phyloP scores from a whole-genome alignment of 2,797 vertebrate species.

The Tragopan temminckii region DNA sequence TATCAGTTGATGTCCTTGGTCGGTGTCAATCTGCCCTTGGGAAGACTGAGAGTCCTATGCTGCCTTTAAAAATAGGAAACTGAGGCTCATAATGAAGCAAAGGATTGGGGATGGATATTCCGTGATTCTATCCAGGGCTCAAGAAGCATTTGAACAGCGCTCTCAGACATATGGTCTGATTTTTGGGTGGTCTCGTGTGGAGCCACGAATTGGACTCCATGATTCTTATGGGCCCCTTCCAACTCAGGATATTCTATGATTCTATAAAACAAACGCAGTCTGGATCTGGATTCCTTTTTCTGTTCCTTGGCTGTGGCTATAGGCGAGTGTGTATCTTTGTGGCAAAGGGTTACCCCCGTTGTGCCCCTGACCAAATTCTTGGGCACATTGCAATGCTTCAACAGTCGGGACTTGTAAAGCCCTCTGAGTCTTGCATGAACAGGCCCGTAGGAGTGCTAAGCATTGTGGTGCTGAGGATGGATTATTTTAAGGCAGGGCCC shows the following conservation, averaged over 20 bases:
- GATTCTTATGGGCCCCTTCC: too few relatives aligned
- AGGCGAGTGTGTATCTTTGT: not conserved
- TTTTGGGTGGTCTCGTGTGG: too few relatives aligned
- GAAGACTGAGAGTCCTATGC: not conserved
- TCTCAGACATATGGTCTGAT: too few relatives aligned
- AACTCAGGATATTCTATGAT: too few relatives aligned
- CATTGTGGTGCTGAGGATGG: conserved; percentile 4
- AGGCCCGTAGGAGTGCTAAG: conserved; percentile 31
- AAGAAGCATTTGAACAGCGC: too few relatives aligned
- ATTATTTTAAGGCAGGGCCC: conserved; percentile 57
- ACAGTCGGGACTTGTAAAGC: not conserved
- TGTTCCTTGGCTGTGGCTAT: fast-evolving
- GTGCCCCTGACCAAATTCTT: conserved; percentile 45
- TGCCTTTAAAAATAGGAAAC: not conserved
- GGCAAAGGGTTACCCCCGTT: not conserved
- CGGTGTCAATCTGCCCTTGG: not conserved
- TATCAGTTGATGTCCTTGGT: not conserved
- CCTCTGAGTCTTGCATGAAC: conserved; percentile 50
- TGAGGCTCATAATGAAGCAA: not conserved
- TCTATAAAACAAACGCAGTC: not conserved
- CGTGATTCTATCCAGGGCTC: too few relatives aligned
- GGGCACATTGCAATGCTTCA: conserved; percentile 11
- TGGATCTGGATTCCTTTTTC: not conserved
- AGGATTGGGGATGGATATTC: too few relatives aligned
- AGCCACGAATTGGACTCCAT: too few relatives aligned